Base-by-base conservation (phyloP, 2,797 vertebrate species). In the Galago senegalensis region DNA sequence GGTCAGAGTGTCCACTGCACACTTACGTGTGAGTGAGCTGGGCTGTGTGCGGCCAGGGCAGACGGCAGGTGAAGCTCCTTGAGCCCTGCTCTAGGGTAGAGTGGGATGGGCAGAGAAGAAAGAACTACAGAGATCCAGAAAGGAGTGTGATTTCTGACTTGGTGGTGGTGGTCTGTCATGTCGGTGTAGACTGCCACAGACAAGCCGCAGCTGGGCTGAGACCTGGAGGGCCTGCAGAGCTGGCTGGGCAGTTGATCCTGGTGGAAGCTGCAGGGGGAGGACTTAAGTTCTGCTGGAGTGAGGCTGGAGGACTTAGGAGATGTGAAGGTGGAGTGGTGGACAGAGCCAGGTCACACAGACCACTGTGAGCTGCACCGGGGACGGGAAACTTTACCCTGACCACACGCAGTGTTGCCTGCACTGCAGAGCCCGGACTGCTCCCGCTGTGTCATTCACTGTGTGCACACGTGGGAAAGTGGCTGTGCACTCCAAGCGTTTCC, bases 351-450 rank as follows among this genome's bases (percentile, higher is more conserved):
- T 21, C 63, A 14, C 21, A 2, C 76, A 70, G 73, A 43, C 10
- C 11, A 3, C 7, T 11, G n/a, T 1, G 7, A 75, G 56, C 58
- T 3, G 0, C 1, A 0, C 53, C 21, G 2, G 37, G 85, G 23
- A 27, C 12, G 31, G 21, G 9, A 7, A 67, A 58, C 81, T 67
- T n/a, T 16, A 18, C 31, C 43, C 80, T 25, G 8, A 40, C 58
- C 46, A 73, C 23, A 27, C 0, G 16, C 2, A 1, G 34, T 20
- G 11, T 43, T 46, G 5, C 1, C 11, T 2, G 31, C 70, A 43
- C 58, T 20, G 40, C 5, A n/a, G 79, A 40, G 46, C 27, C 20
- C 0, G 0, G 29, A 10, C 10, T 12, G 7, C n/a, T 17, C 37
- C 60, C 13, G 14, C 53, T 91, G 75, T 20, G 20, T 40, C 29